phyloP scores from a whole-genome alignment of 2,888 invertebrate genomes.

The Lamellibrachia columna region DNA sequence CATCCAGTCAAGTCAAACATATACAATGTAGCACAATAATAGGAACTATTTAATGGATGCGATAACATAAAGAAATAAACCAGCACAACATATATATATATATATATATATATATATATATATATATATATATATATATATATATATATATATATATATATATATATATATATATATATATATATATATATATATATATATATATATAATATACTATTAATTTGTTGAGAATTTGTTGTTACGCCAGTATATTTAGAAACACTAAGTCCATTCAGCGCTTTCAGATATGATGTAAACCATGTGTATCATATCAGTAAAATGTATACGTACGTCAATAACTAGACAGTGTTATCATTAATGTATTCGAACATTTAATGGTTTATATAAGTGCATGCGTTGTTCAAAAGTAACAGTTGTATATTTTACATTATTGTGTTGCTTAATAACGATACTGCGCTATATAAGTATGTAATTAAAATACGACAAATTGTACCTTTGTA shows the following conservation, averaged over 20 bases:
- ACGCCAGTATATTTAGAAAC: neutral
- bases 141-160: neutral
- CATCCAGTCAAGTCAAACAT: too few species aligned
- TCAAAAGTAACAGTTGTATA: neutral
- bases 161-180: conserved; percentile 21
- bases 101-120: neutral
- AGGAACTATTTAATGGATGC: too few species aligned
- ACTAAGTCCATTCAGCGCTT: conserved; percentile 8
- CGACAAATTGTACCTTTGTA: too few species aligned
- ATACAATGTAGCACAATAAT: too few species aligned
- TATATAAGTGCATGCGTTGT: neutral
- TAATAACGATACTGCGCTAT: neutral
- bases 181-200: conserved; percentile 14
- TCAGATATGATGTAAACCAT: neutral
- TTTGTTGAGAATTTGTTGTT: too few species aligned
- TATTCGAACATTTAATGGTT: neutral
- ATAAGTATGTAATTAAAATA: neutral
- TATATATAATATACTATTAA: neutral
- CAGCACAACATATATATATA: neutral
- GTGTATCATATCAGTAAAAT: neutral
- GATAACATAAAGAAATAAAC: too few species aligned
- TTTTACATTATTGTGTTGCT: neutral
- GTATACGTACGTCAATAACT: neutral
- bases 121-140: neutral
- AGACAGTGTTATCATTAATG: too few species aligned